Base-by-base conservation (phyloP, 2,797 vertebrate species). In the Agapornis canus region DNA sequence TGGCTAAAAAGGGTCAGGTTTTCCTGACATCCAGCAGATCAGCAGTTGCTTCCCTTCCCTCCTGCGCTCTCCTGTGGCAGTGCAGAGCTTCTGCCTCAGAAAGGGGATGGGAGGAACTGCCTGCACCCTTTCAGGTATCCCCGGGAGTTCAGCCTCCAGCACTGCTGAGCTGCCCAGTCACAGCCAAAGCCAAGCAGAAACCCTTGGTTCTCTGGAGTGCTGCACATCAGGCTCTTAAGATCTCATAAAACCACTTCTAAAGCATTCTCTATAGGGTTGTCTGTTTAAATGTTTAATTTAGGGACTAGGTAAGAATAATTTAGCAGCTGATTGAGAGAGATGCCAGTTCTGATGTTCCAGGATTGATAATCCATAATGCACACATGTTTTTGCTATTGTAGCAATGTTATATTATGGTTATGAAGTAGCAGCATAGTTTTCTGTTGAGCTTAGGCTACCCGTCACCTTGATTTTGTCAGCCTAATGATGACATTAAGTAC, bases 381-480 rank as follows among this genome's bases (percentile, higher is more conserved):
- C 77, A 60, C 32, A 45, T 45, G 40, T 84, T 92, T 37, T 47
- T 95, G 79, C n/a, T 14, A 9, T 73, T n/a, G 39, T 37, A 40
- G 76, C 88, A 65, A 45, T 26, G n/a, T 70, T 66, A 21, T 23
- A 31, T 65, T 83, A 57, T 60, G 85, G 56, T n/a, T 91, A 27
- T 68, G 47, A 91, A 96, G 89, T 27, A 92, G 63, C 89, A 85
- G 59, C 65, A 65, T 76, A 56, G 32, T 91, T 95, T 97, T 56
- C 12, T 17, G 70, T 49, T 39, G 51, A 82, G 70, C 81, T 63
- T 82, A 69, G 81, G 82, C 91, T 75, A 72, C 63, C 83, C 93
- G 92, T 96, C 94, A 91, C 82, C 81, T 95, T 32, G 16, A 73
- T 78, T 95, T 94, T 94, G 72, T 92, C 94, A 92, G 77, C 83